These are phyloP conservation scores for Pinctada fucata DNA, from an alignment of 2,888 invertebrate species.

Conservation along the genomic window DNA sequence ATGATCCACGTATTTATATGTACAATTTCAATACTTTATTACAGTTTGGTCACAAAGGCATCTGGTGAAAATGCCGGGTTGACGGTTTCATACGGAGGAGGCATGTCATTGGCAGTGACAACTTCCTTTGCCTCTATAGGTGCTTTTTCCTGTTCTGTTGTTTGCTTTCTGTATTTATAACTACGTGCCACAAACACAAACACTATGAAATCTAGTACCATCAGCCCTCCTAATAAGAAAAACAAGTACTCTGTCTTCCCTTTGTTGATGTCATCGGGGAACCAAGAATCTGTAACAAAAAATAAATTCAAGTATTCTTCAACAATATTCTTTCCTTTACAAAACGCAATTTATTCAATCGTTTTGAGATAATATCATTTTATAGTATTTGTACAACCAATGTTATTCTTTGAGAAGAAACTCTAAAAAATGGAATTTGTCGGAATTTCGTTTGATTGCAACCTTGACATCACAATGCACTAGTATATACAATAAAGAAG, in stretches of 20 bases:
- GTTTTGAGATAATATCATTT: too few relatives aligned
- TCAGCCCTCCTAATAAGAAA: constrained; percentile 60
- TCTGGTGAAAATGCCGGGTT: background rate
- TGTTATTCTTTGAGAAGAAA: too few relatives aligned
- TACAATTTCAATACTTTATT: background rate
- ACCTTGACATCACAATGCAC: too few relatives aligned
- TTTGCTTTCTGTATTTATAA: constrained; percentile 45
- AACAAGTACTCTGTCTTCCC: constrained; percentile 63
- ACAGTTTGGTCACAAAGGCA: background rate
- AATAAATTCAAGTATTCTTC: background rate
- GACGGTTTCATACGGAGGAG: background rate
- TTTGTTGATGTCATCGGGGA: constrained; percentile 63
- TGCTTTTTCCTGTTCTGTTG: background rate
- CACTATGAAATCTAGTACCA: constrained; percentile 54
- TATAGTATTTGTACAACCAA: too few relatives aligned
- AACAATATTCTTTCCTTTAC: too few relatives aligned
- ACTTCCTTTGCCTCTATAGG: background rate
- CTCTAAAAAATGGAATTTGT: too few relatives aligned
- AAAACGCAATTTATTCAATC: background rate
- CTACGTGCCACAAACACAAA: constrained; percentile 54
- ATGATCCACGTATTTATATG: too few relatives aligned
- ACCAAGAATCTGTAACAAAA: constrained; percentile 59
- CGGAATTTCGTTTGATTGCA: too few relatives aligned
- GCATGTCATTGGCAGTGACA: background rate
- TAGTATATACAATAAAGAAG: too few relatives aligned